Evolutionary conservation across 2,888 invertebrate genomes (phyloP), one percentile per base, ranked within the genome.

Genomic region (Xestia rhomboidea): DNA sequence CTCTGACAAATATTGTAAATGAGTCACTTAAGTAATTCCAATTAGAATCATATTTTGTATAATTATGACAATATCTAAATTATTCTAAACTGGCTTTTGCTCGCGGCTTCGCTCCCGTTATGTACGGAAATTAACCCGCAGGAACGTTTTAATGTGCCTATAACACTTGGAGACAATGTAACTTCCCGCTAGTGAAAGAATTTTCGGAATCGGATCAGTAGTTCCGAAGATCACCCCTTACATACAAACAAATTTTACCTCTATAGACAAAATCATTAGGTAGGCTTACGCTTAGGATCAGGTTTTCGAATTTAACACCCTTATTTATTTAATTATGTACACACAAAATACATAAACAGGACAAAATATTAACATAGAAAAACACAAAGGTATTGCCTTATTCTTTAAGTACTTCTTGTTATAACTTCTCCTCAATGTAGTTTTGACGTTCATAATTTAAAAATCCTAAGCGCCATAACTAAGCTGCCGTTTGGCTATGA

Each of bases 21-120:
- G 83, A 84, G 44, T 84, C 82, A 84, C 27, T 64, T 3, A 54
- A 64, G 69, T 71, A 73, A 84, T 75, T 84, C 79, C 64, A 79
- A 73, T 84, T 82, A 68, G 73, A 78, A 30, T 41, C 13, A 49
- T 27, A 69, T 64, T 82, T 71, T 75, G 63, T 75, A 72, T 66
- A 27, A 46, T 62, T 78, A 66, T 75, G 71, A 84, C 69, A 62
- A 63, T 5, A 74, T 81, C 57, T 63, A 15, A 44, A 44, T 15
- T 44, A 34, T 62, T 51, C 49, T 51, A 51, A 51, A 38, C 38
- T 38, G 6, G 38, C 5, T 7, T 38, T 8, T 38, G 38, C 6
- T 38, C 38, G 38, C 38, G 6, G 7, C 6, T 38, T 7, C 38
- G 38, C 41, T 41, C 41, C 41, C 41, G 41, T 41, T 41, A 41